These are phyloP conservation scores for Philopotamus ludificatus DNA, from an alignment of 1,140 invertebrate species.

Conservation along the genomic window DNA sequence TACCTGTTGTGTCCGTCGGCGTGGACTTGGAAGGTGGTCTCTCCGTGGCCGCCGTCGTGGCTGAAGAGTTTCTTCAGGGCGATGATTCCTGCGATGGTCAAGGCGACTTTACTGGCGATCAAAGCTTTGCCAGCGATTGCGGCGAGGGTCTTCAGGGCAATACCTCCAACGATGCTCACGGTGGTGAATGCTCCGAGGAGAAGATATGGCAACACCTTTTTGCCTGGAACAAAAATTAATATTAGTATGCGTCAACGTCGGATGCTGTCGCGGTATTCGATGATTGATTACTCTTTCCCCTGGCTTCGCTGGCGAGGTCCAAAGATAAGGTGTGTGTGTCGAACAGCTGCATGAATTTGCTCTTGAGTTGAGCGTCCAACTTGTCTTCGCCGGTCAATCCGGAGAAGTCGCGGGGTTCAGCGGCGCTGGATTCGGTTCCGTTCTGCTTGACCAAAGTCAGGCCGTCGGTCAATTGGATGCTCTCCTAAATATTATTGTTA, in stretches of 20 bases:
- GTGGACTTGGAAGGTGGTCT: constrained; percentile 65
- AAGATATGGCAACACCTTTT: constrained; percentile 57
- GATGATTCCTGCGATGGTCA: constrained; percentile 68
- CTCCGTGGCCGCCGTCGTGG: constrained; percentile 57
- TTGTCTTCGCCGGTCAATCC: constrained; percentile 54
- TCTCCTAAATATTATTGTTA: constrained; percentile 56
- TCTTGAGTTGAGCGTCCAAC: constrained; percentile 51
- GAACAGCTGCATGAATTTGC: constrained; percentile 54
- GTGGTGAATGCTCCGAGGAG: constrained; percentile 64
- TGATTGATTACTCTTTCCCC: constrained; percentile 50
- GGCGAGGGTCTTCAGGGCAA: constrained; percentile 64
- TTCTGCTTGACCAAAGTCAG: constrained; percentile 58
- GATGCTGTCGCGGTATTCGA: neutral
- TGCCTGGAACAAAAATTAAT: constrained; percentile 44
- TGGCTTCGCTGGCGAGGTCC: constrained; percentile 53
- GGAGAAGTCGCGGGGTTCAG: constrained; percentile 53
- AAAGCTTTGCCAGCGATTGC: constrained; percentile 67
- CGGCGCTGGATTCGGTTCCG: constrained; percentile 47
- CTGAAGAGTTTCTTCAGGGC: constrained; percentile 69
- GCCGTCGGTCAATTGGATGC: constrained; percentile 59
- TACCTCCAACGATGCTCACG: constrained; percentile 58
- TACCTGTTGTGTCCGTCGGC: constrained; percentile 63
- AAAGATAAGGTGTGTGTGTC: constrained; percentile 53
- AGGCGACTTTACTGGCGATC: constrained; percentile 66
- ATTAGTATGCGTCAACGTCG: neutral